Conservation (phyloP, 2,888 invertebrate species). For the Augochlorella aurata region DNA sequence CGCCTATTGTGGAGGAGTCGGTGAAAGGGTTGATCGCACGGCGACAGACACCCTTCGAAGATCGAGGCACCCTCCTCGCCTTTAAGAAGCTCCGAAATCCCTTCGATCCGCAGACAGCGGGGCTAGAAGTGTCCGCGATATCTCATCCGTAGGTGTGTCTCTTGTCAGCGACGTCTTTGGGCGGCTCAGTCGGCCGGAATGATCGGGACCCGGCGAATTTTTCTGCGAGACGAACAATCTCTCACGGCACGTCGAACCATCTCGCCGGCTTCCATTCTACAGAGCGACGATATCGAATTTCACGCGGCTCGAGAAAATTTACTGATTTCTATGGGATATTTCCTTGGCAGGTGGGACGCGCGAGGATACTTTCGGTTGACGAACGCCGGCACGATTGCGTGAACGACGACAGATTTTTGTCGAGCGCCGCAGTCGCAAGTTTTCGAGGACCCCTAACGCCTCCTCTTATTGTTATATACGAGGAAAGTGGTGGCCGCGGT, state of each 20-base stretch:
- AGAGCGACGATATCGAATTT: background rate
- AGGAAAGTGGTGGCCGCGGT: slow-evolving; percentile 39
- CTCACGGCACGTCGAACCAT: background rate
- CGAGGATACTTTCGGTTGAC: background rate
- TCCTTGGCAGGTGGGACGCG: background rate
- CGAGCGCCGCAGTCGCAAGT: slow-evolving; percentile 34
- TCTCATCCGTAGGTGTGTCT: background rate
- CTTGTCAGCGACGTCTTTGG: background rate
- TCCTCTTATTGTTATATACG: slow-evolving; percentile 55
- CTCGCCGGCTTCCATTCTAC: too few relatives aligned
- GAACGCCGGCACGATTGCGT: background rate
- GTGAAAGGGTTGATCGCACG: background rate
- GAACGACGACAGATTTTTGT: slow-evolving; percentile 32
- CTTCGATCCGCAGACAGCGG: slow-evolving; percentile 14
- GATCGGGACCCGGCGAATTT: slow-evolving; percentile 1
- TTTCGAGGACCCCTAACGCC: slow-evolving; percentile 45
- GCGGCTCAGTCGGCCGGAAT: background rate
- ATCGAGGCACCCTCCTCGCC: background rate
- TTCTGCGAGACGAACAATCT: background rate
- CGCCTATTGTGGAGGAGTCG: background rate
- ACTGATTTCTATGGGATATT: too few relatives aligned
- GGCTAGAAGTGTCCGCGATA: slow-evolving; percentile 4
- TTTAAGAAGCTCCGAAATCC: slow-evolving; percentile 18
- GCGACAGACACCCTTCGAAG: background rate
- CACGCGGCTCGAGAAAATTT: too few relatives aligned